These are phyloP conservation scores for Lepidurus arcticus DNA, from an alignment of 1,140 invertebrate species.

Conservation along the genomic window DNA sequence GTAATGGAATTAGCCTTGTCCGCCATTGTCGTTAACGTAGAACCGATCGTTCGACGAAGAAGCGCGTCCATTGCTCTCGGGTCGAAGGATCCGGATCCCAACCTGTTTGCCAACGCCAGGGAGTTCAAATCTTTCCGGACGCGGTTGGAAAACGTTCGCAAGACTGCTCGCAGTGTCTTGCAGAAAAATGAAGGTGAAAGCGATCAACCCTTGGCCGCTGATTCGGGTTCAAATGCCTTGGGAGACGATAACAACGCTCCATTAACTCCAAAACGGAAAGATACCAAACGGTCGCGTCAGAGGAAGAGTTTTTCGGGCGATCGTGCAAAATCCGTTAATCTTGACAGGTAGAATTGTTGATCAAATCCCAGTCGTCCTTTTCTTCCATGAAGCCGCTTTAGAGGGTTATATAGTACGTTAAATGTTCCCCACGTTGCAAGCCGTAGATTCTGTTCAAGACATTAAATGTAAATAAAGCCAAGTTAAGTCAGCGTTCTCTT, in stretches of 20 bases:
- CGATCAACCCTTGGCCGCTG: neutral
- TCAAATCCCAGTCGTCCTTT: too few relatives aligned
- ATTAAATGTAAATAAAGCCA: too few relatives aligned
- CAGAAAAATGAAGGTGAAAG: neutral
- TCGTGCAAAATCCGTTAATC: neutral
- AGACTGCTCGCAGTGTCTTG: neutral
- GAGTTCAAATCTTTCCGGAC: neutral
- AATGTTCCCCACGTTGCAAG: too few relatives aligned
- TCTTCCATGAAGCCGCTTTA: too few relatives aligned
- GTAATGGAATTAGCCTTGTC: constrained; percentile 1
- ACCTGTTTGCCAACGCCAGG: neutral
- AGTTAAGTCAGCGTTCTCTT: too few relatives aligned
- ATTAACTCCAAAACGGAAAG: neutral
- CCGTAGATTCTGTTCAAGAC: too few relatives aligned
- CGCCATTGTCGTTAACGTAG: neutral
- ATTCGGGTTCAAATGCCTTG: neutral
- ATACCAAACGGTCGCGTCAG: neutral
- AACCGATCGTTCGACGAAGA: neutral
- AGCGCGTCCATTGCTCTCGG: constrained; percentile 20
- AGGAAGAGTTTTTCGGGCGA: constrained; percentile 4
- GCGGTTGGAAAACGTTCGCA: neutral
- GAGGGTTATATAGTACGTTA: too few relatives aligned
- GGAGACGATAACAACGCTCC: neutral
- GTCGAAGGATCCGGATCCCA: neutral
- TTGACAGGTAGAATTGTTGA: neutral